These are phyloP conservation scores for Drosophila glabriapex DNA, from an alignment of 2,888 invertebrate genomes.

Conservation along the genomic window DNA sequence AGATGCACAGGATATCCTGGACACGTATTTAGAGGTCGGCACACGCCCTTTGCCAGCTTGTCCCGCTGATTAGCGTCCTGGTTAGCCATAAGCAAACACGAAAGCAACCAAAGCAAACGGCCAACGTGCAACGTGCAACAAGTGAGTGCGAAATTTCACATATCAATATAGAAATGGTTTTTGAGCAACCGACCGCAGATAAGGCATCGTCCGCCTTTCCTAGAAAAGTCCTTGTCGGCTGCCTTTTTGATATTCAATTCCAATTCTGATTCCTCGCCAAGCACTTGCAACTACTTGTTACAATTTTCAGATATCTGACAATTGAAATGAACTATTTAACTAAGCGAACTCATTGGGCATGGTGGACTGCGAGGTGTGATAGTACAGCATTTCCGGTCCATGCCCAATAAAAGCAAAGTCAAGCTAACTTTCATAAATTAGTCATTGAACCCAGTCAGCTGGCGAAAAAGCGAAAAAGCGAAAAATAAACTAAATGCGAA, in stretches of 20 bases:
- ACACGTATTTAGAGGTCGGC: constrained; percentile 36
- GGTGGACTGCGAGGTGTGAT: background rate
- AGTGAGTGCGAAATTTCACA: constrained; percentile 67
- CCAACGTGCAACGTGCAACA: constrained; percentile 38
- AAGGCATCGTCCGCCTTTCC: constrained; percentile 32
- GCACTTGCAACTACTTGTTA: constrained; percentile 30
- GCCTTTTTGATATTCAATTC: constrained; percentile 9
- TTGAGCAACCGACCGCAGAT: constrained; percentile 44
- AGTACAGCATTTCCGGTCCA: constrained; percentile 36
- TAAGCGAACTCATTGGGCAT: constrained; percentile 17
- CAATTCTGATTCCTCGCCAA: background rate
- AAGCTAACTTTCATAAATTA: constrained; percentile 76
- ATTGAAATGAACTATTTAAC: constrained; percentile 37
- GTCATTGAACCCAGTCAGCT: constrained; percentile 71
- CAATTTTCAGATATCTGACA: constrained; percentile 19
- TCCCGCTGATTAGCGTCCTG: constrained; percentile 47
- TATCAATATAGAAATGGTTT: constrained; percentile 52
- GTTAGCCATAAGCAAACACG: constrained; percentile 40
- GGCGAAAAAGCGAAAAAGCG: constrained; percentile 39
- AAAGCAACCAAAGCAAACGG: constrained; percentile 5
- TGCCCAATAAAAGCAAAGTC: constrained; percentile 56
- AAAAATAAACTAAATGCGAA: constrained; percentile 59
- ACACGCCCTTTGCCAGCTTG: constrained; percentile 29
- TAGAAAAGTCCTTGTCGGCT: constrained; percentile 51
- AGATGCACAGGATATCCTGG: constrained; percentile 50